Percentiles rank a stretch among this genome's conserved stretches.
Conservation (phyloP, 2,113 vertebrate species). For the Sapajus apella region DNA sequence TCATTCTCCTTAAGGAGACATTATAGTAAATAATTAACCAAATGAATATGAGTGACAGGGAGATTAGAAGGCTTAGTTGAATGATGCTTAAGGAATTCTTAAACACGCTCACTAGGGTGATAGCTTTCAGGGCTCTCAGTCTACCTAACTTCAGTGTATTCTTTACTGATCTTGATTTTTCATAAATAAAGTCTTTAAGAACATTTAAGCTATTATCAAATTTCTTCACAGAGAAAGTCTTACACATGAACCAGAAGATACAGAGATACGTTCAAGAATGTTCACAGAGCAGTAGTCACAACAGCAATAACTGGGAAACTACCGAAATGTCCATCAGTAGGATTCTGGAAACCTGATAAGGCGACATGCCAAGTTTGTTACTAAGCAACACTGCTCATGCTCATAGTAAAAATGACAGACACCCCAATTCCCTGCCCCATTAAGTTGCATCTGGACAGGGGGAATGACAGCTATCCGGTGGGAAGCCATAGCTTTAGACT, state of each 20-base stretch:
- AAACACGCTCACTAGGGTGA: neutral
- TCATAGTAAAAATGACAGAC: neutral
- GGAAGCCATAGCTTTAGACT: neutral
- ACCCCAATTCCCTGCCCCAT: neutral
- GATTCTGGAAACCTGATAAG: constrained; percentile 1
- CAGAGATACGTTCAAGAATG: neutral
- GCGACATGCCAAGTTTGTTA: neutral
- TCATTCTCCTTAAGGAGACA: neutral
- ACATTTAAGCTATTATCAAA: neutral
- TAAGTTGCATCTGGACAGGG: neutral
- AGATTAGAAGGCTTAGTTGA: neutral
- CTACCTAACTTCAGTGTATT: neutral
- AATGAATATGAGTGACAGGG: neutral
- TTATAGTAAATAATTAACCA: neutral
- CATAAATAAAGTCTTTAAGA: neutral
- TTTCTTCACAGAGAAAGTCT: neutral
- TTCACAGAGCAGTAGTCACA: neutral
- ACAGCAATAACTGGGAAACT: neutral
- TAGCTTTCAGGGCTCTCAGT: neutral
- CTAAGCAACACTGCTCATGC: neutral
- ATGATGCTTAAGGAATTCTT: neutral
- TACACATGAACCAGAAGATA: neutral
- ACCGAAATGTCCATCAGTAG: neutral
- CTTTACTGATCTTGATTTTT: neutral
- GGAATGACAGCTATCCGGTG: neutral